These are phyloP conservation scores for Boulengeromyrus knoepffleri DNA, from an alignment of 2,113 vertebrate genomes.

Conservation along the genomic window DNA sequence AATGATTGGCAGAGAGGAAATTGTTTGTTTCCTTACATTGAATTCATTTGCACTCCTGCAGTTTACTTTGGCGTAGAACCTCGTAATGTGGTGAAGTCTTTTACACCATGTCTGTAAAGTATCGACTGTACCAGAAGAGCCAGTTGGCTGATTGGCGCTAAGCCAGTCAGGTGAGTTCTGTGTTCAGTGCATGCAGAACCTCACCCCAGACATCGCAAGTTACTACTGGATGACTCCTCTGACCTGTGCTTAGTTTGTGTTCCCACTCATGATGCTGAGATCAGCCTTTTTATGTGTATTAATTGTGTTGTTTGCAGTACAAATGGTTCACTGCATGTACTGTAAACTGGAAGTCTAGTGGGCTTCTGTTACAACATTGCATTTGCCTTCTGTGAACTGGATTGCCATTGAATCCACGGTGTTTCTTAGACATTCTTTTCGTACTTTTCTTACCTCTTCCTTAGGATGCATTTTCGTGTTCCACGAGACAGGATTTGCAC, in stretches of 20 bases:
- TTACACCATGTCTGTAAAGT: neutral
- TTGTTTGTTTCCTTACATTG: no score
- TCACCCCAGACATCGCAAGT: neutral
- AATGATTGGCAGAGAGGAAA: neutral
- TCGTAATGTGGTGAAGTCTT: neutral
- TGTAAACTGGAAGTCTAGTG: neutral
- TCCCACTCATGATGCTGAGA: neutral
- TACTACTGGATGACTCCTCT: neutral
- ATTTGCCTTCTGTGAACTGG: neutral
- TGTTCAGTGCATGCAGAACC: neutral
- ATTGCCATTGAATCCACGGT: neutral
- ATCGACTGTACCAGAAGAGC: neutral
- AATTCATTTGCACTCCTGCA: neutral
- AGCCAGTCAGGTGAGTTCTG: neutral
- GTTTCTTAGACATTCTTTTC: neutral
- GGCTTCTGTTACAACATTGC: neutral
- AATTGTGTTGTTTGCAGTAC: neutral
- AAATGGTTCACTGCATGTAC: neutral
- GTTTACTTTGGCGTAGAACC: neutral
- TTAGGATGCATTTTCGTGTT: neutral
- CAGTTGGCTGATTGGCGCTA: neutral
- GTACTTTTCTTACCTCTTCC: neutral
- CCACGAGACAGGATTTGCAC: neutral
- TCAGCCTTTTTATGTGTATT: neutral
- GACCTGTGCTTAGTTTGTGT: neutral